Evolutionary conservation across 1,140 invertebrate genomes (phyloP), one percentile per base, ranked within the genome.

Genomic region (Drosophila rufa): DNA sequence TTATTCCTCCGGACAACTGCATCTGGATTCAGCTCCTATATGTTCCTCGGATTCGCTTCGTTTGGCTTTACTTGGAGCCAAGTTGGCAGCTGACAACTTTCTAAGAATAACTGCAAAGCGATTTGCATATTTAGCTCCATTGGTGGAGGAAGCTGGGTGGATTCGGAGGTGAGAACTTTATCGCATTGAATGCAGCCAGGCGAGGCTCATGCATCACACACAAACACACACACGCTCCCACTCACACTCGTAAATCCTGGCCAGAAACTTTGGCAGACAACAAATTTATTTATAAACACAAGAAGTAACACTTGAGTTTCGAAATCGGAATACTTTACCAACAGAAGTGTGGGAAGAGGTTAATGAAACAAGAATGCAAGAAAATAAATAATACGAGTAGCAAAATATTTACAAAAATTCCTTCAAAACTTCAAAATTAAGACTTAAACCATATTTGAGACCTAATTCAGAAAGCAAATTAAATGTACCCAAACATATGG

Each of bases 31-130:
- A 64, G 56, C 57, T 65, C 48, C 40, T 46, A 53, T 53, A 53
- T 65, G 66, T 74, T 78, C 64, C 53, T 60, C 73, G 57, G 60
- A 78, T 68, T 61, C 64, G 83, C 76, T 77, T 81, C 68, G 80
- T 69, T 84, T 60, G 62, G 65, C 66, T 70, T 51, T 48, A 50
- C 27, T 45, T 60, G 38, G 47, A 65, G 73, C 53, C 45, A 36
- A 65, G 25, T 76, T 71, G 78, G 56, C 75, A 89, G 79, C 85
- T 89, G 84, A 90, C 84, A 89, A 89, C 77, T 89, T 89, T 89
- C 84, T 80, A 89, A 84, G 85, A 89, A 84, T 84, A 84, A 89
- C 85, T 90, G 84, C 74, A 84, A 87, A 89, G 85, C 85, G 85
- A 89, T 89, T 90, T 89, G 85, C 84, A 89, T 89, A 89, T 90